Base-by-base conservation (phyloP, 1,140 invertebrate species). In the Musca domestica region DNA sequence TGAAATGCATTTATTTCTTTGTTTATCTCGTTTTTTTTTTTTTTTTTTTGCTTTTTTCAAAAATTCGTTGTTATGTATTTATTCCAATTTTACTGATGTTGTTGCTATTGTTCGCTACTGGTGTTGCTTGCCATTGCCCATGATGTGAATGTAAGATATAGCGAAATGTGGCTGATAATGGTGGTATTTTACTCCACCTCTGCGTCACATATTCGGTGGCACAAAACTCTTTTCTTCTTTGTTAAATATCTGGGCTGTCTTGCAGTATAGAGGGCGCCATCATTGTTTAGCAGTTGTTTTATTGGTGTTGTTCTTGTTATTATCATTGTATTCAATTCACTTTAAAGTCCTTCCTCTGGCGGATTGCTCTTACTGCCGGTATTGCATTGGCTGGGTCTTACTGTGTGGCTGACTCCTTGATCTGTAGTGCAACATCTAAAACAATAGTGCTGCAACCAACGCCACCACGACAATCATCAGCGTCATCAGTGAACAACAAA, bases 381-480 rank as follows among this genome's bases (percentile, higher is more conserved):
- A 41, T 41, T 51, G 22, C 25, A 27, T 23, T 58, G 54, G 54
- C 25, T 17, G 20, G 17, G 56, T 34, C 19, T 61, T 34, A 17
- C 41, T 61, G 30, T 41, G 34, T 41, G 34, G 34, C 34, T 41
- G 34, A 5, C 34, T 30, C 27, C 27, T 30, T 30, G 27, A 41
- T 41, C 34, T 41, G 34, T 41, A 12, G 34, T 41, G 34, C 22
- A 19, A 51, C 17, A 51, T 22, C 17, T 51, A 51, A 64, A 68
- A 68, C 67, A 68, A 68, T 68, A 63, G 67, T 34, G 49, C 30
- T 65, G 67, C 63, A 49, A 63, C 61, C 17, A 51, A 9, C 17
- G 17, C 17, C 17, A 61, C 17, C 56, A 61, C 56, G 27, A 19
- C 56, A 10, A 34, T 19, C 23, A 30, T 17, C n/a, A n/a, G n/a